A percentile compares a stretch with the other conserved stretches of the same genome.
phyloP scores from a whole-genome alignment of 2,888 invertebrate species.

The Galerucella calmariensis region DNA sequence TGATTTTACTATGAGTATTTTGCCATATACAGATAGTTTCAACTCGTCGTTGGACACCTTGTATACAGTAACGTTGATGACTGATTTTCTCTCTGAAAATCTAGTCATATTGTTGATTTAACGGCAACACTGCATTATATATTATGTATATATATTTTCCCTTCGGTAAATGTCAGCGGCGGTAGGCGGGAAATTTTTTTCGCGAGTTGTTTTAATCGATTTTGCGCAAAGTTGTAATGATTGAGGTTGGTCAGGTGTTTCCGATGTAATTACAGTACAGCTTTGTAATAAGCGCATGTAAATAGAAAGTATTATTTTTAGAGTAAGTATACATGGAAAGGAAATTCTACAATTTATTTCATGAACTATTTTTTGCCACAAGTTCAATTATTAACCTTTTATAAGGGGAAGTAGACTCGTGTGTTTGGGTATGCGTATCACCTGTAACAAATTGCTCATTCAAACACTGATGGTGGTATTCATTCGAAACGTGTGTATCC shows the following conservation, averaged over 20 bases:
- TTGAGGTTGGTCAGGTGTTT: constrained; percentile 43
- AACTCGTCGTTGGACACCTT: too few species aligned
- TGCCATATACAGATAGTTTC: too few species aligned
- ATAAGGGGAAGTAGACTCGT: neutral
- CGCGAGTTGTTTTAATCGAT: constrained; percentile 27
- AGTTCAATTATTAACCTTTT: neutral
- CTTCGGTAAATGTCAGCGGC: constrained; percentile 23
- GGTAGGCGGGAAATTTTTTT: constrained; percentile 27
- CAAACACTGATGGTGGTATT: neutral
- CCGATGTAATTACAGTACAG: constrained; percentile 14
- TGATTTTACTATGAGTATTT: too few species aligned
- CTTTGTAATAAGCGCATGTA: neutral
- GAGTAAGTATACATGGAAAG: neutral
- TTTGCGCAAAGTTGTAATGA: constrained; percentile 17
- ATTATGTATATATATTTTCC: neutral
- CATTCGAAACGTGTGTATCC: neutral
- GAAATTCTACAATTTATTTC: too few species aligned
- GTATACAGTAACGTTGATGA: neutral
- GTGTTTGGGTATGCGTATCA: neutral
- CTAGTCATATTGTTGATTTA: neutral
- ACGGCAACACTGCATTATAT: constrained; percentile 23
- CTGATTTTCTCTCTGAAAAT: neutral
- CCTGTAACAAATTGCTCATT: neutral
- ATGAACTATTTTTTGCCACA: neutral
- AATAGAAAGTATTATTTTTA: neutral